Evolutionary conservation across 2,797 vertebrate species (phyloP).

Genomic region (Limosa lapponica): DNA sequence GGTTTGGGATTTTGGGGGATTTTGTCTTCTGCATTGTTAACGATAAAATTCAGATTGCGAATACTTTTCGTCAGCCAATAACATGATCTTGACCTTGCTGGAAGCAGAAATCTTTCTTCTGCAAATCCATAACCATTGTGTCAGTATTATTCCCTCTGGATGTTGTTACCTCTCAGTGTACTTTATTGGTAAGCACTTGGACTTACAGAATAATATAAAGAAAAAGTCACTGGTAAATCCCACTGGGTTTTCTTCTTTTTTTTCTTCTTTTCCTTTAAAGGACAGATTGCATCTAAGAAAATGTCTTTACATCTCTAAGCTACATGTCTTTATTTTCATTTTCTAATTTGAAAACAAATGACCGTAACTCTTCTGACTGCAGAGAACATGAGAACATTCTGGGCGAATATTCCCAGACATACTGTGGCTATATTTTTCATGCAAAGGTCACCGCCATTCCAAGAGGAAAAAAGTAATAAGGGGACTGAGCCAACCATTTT

Average conservation of each 20-base stretch:
- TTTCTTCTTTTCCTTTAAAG: background rate
- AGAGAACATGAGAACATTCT: background rate
- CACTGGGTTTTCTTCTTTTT: background rate
- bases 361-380: background rate
- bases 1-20: rapidly evolving
- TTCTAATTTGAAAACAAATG: background rate
- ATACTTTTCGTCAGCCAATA: slow-evolving; percentile 7
- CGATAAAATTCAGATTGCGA: slow-evolving; percentile 32
- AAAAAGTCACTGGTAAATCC: background rate
- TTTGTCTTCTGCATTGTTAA: background rate
- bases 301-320: background rate
- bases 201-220: slow-evolving; percentile 20
- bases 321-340: background rate
- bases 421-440: background rate
- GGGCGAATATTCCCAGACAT: background rate
- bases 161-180: background rate
- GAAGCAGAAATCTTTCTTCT: slow-evolving; percentile 28
- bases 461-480: background rate
- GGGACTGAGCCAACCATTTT: background rate
- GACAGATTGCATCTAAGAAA: background rate
- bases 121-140: background rate
- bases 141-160: slow-evolving; percentile 2
- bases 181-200: background rate
- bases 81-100: background rate
- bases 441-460: background rate